phyloP scores from a whole-genome alignment of 2,888 invertebrate species.

The Eupithecia abbreviata region DNA sequence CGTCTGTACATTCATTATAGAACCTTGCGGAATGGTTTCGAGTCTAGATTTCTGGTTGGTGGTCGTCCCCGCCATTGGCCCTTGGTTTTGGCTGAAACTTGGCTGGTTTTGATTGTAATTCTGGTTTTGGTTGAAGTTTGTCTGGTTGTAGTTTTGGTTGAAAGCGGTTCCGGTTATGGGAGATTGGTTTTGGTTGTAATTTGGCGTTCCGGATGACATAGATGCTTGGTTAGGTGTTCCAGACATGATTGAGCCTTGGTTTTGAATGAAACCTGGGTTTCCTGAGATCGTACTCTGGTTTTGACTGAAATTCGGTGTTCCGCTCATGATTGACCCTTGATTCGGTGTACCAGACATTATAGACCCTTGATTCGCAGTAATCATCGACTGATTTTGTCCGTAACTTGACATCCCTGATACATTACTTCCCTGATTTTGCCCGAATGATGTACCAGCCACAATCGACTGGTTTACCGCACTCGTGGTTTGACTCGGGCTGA shows the following conservation, averaged over 20 bases:
- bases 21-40: constrained; percentile 75
- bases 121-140: not conserved
- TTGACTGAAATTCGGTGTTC: constrained; percentile 13
- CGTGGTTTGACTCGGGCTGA: constrained; percentile 11
- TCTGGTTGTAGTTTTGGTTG: constrained; percentile 56
- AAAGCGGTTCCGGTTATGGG: constrained; percentile 54
- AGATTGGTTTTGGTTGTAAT: constrained; percentile 40
- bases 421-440: constrained; percentile 12
- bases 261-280: constrained; percentile 1
- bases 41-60: constrained; percentile 57
- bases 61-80: constrained; percentile 50
- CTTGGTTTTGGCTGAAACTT: constrained; percentile 52
- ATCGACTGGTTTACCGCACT: constrained; percentile 7
- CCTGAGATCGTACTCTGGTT: not conserved
- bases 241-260: constrained; percentile 13
- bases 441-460: constrained; percentile 1
- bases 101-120: constrained; percentile 49
- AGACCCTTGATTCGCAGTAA: constrained; percentile 13
- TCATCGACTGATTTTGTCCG: constrained; percentile 8
- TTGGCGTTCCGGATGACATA: constrained; percentile 1
- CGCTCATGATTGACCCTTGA: constrained; percentile 8
- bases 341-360: constrained; percentile 12
- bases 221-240: constrained; percentile 24
- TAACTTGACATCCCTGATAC: constrained; percentile 18
- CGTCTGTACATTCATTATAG: constrained; percentile 62